Base-by-base conservation (phyloP, 1,140 invertebrate species). In the Hypsibius dujardini region DNA sequence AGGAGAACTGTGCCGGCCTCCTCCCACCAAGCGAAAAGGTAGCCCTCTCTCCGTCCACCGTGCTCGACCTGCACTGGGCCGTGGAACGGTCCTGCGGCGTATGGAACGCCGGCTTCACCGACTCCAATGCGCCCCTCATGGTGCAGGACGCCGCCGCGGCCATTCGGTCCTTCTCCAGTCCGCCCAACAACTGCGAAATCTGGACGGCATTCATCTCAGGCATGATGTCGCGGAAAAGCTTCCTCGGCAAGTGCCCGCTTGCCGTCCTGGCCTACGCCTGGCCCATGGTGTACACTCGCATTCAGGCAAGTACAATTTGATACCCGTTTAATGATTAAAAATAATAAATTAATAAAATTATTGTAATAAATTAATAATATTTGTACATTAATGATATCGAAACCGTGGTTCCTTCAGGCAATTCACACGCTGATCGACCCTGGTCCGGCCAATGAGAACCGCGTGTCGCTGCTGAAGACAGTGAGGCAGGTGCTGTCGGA, bases 371-470 rank as follows among this genome's bases (percentile, higher is more conserved):
- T 40, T 71, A 28, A 50, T 46, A 47, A 45, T 46, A 69, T 47
- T 59, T 3, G 71, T 45, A 46, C 1, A 47, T 12, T 40, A 40
- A 47, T 40, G 46, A 45, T 60, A 28, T 28, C 28, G 28, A 28
- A 28, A 28, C 28, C 28, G 28, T 28, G 28, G 28, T 59, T 73
- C 42, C n/a, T 74, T 69, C 47, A n/a, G 46, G 12, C 60, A 15
- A 73, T 71, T 47, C n/a, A 12, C 60, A 70, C 71, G 74, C 45
- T 70, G 28, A 72, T 47, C 67, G 74, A 76, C 45, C 59, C 72
- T 76, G 94, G 90, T 46, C 91, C 92, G n/a, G 89, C 94, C 7
- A 95, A 88, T 79, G 95, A 98, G 78, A 96, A 95, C 77, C 85
- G 94, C 75, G 92, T 93, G 1, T 97, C 93, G 0, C 82, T 98